Evolutionary conservation across 2,888 invertebrate species (phyloP), one percentile per base, ranked within the genome.

Genomic region (Epinotia nisella): DNA sequence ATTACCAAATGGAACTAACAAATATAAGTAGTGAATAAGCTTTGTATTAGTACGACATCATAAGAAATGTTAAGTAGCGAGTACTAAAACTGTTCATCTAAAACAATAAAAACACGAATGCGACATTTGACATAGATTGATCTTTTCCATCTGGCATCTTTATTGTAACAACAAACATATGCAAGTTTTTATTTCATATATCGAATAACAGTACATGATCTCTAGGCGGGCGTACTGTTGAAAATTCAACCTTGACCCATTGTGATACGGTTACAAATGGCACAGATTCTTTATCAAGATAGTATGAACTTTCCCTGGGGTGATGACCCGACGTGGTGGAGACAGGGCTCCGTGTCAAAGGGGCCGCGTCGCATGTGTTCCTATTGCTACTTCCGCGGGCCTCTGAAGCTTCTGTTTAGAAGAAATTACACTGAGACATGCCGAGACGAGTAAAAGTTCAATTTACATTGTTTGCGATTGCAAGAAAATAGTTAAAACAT

Each of bases 291-390:
- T 49, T n/a, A 49, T n/a, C 7, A n/a, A 49, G 49, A 49, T 13
- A n/a, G 17, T n/a, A 11, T 55, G n/a, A 17, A 39, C 39, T 53
- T 39, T 49, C 56, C 29, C 41, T 19, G 67, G 68, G 68, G 60
- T 68, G 51, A 29, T 39, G 21, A 17, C 9, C 19, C 60, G 21
- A 3, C 3, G 45, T 17, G 58, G 9, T 5, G 24, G 58, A 17
- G 39, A 53, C 64, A 17, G 51, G 49, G 62, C 1, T 24, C 11
- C n/a, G 41, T 61, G 60, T 69, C 69, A 69, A 53, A 60, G 53
- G 29, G 41, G 69, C 69, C 51, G 60, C 69, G 29, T 1, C 58
- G 35, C 68, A 59, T 29, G 24, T 45, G 56, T 17, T 15, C 21
- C 11, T n/a, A 17, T n/a, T 17, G 15, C 4, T 10, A 10, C 35